A percentile compares a stretch with the other conserved stretches of the same genome.
phyloP scores from a whole-genome alignment of 2,797 vertebrate genomes.

The Bufotes viridis region DNA sequence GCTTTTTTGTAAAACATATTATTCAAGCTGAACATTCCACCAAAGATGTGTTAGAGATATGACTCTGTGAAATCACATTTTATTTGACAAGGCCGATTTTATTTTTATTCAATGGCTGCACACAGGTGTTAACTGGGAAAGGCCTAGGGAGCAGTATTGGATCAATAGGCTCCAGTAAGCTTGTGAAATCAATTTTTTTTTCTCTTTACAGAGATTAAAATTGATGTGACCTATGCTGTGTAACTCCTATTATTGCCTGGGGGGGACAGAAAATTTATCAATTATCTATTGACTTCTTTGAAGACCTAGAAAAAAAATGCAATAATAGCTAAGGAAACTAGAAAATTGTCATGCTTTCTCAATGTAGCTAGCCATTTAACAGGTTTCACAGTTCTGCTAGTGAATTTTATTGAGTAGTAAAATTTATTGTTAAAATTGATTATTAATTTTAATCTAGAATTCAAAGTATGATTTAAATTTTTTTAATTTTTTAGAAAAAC shows the following conservation, averaged over 20 bases:
- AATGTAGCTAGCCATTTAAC: conserved; percentile 49
- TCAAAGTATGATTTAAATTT: not conserved
- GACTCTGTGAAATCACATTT: conserved; percentile 70
- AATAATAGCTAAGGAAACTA: conserved; percentile 61
- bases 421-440: conserved; percentile 40
- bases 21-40: conserved; percentile 67
- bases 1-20: conserved; percentile 51
- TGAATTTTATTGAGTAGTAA: conserved; percentile 64
- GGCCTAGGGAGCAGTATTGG: conserved; percentile 70
- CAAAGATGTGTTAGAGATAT: conserved; percentile 69
- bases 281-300: conserved; percentile 75
- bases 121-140: conserved; percentile 71
- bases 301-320: conserved; percentile 62
- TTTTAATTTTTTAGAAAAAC: not conserved
- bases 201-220: conserved; percentile 75
- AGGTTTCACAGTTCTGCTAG: conserved; percentile 59
- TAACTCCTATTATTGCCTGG: conserved; percentile 74
- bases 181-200: conserved; percentile 72
- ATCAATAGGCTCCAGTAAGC: conserved; percentile 75
- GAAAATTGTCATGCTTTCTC: conserved; percentile 53
- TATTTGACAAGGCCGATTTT: conserved; percentile 71
- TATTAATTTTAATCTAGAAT: conserved; percentile 64
- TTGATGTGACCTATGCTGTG: conserved; percentile 76
- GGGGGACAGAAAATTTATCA: conserved; percentile 76
- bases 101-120: conserved; percentile 71